phyloP scores from a whole-genome alignment of 1,140 invertebrate species.

The Pseudomyrmex concolor region DNA sequence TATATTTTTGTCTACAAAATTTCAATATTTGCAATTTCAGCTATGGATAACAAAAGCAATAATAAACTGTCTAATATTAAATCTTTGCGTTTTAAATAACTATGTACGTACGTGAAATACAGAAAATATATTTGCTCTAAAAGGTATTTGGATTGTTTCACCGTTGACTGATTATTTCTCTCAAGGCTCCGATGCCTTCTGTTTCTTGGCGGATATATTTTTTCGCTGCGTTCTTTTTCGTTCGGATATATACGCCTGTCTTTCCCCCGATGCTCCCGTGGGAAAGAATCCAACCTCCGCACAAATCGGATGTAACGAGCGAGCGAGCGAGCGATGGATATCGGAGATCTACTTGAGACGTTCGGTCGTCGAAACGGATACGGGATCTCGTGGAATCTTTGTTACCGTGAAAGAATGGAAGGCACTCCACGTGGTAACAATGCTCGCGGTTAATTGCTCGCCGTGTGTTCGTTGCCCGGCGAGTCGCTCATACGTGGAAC shows the following conservation, averaged over 20 bases:
- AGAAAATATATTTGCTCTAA: background rate
- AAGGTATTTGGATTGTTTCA: background rate
- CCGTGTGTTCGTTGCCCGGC: background rate
- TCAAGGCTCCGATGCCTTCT: background rate
- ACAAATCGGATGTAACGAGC: conserved; percentile 15
- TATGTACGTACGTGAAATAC: too few species aligned
- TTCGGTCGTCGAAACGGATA: conserved; percentile 42
- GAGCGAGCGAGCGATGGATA: background rate
- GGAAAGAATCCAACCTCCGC: conserved; percentile 37
- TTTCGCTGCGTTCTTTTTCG: conserved; percentile 10
- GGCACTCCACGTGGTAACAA: conserved; percentile 6
- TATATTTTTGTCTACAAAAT: too few species aligned
- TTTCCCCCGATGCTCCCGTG: conserved; percentile 9
- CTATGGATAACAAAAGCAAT: too few species aligned
- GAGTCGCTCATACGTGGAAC: background rate
- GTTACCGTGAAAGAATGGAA: conserved; percentile 22
- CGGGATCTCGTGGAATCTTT: conserved; percentile 15
- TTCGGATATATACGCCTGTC: conserved; percentile 6
- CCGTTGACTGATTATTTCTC: background rate
- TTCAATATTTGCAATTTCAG: too few species aligned
- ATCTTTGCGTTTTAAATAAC: too few species aligned
- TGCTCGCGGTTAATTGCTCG: conserved; percentile 32
- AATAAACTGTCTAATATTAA: too few species aligned
- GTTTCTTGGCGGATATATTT: background rate
- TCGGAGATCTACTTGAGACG: conserved; percentile 39